Conservation (phyloP, 2,113 vertebrate species). For the Grallaria varia region DNA sequence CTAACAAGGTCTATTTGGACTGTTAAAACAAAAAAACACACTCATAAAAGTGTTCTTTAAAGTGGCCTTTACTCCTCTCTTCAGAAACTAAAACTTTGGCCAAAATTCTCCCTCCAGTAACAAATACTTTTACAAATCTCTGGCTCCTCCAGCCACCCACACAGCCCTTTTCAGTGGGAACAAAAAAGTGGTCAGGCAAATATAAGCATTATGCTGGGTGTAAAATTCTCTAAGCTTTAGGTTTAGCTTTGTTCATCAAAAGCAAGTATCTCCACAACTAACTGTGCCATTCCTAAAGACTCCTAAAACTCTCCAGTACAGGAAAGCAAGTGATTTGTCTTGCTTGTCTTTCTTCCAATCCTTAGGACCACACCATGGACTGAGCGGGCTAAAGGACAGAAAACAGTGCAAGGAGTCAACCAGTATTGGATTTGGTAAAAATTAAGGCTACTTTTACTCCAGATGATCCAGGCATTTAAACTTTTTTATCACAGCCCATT, state of each 20-base stretch:
- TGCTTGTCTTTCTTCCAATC: not conserved
- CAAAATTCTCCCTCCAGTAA: not conserved
- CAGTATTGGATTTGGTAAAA: not conserved
- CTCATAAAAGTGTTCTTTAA: not conserved
- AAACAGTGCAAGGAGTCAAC: not conserved
- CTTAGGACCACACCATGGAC: not conserved
- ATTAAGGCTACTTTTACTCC: not conserved
- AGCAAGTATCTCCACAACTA: not conserved
- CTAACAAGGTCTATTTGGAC: constrained; percentile 66
- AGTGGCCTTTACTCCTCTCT: not conserved
- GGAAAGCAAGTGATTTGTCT: not conserved
- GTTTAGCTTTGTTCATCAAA: not conserved
- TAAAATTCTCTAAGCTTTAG: not conserved
- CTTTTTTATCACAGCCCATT: not conserved
- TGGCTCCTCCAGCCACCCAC: not conserved
- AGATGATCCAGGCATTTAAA: not conserved
- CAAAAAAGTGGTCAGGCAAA: not conserved
- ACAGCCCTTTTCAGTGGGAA: not conserved
- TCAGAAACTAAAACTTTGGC: not conserved
- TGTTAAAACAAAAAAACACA: constrained; percentile 16
- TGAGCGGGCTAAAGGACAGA: not conserved
- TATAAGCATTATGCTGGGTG: accelerated
- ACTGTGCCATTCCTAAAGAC: not conserved
- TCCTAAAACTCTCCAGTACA: not conserved
- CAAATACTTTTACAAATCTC: not conserved